A percentile compares a stretch with the other conserved stretches of the same genome.
These are phyloP conservation scores for Diabrotica balteata DNA, from an alignment of 2,888 invertebrate species.

Conservation along the genomic window DNA sequence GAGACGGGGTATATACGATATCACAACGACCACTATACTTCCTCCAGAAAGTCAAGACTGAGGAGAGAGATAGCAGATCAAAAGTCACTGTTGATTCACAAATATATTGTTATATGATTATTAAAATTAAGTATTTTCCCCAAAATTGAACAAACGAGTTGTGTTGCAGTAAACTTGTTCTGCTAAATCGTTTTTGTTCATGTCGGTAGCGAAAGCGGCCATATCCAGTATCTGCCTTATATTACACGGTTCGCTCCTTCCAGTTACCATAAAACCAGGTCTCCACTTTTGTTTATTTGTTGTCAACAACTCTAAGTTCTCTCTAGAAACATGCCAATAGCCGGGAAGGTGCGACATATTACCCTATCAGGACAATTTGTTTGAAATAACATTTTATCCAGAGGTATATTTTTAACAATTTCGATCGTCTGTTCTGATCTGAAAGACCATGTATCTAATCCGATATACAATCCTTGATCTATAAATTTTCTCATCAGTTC, in stretches of 20 bases:
- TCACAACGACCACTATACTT: too few species aligned
- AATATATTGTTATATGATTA: too few species aligned
- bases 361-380: constrained; percentile 96
- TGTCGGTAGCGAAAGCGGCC: constrained; percentile 77
- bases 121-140: too few species aligned
- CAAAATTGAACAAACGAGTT: constrained; percentile 69
- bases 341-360: constrained; percentile 86
- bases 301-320: constrained; percentile 64
- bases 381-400: constrained; percentile 84
- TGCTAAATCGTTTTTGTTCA: constrained; percentile 74
- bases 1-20: too few species aligned
- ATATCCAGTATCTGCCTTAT: constrained; percentile 92
- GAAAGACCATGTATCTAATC: constrained; percentile 96
- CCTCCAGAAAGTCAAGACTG: too few species aligned
- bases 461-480: constrained; percentile 84
- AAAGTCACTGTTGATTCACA: too few species aligned
- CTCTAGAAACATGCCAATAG: constrained; percentile 74
- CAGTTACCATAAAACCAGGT: constrained; percentile 77
- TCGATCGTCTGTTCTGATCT: constrained; percentile 86
- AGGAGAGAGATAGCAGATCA: too few species aligned
- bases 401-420: constrained; percentile 79
- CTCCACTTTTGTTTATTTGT: constrained; percentile 91
- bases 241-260: constrained; percentile 90
- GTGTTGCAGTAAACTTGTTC: constrained; percentile 83
- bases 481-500: constrained; percentile 80